Percentiles rank a stretch among this genome's conserved stretches.
These are phyloP conservation scores for Tigriopus japonicus DNA, from an alignment of 1,140 invertebrate genomes.

Conservation along the genomic window DNA sequence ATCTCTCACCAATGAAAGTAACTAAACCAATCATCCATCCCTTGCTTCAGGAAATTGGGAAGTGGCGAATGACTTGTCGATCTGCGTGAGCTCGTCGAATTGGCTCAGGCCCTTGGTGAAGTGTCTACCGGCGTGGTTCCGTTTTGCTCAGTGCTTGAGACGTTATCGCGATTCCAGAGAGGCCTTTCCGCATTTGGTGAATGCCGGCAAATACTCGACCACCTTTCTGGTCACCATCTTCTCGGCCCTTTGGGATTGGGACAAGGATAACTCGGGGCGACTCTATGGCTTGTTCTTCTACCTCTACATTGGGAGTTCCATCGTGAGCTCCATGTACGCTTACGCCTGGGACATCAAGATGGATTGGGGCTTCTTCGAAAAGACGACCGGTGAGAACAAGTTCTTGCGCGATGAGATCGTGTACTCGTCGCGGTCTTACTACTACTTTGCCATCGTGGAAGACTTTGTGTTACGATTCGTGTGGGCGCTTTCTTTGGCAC, in stretches of 20 bases:
- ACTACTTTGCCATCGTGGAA: conserved; percentile 93
- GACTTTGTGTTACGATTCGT: conserved; percentile 81
- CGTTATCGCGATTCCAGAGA: conserved; percentile 75
- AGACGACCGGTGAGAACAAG: conserved; percentile 55
- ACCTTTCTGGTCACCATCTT: conserved; percentile 87
- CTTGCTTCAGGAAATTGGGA: background rate
- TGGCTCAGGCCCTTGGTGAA: conserved; percentile 53
- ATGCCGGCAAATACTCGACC: conserved; percentile 95
- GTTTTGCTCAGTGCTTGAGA: conserved; percentile 89
- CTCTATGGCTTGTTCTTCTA: conserved; percentile 65
- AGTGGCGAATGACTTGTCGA: conserved; percentile 22
- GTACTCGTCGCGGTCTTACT: conserved; percentile 51
- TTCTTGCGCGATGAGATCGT: conserved; percentile 44
- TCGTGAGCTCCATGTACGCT: conserved; percentile 61
- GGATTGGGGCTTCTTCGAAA: conserved; percentile 95
- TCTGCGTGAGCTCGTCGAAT: conserved; percentile 24
- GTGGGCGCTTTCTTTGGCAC: conserved; percentile 69
- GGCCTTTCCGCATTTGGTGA: conserved; percentile 83
- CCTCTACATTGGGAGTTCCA: conserved; percentile 49
- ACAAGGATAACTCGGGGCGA: conserved; percentile 8
- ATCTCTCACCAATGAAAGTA: too few relatives aligned
- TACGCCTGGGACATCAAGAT: conserved; percentile 92
- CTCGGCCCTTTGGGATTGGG: conserved; percentile 36
- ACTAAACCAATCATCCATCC: too few relatives aligned
- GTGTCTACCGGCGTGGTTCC: conserved; percentile 85